Conservation (phyloP, 2,113 vertebrate species). For the Misgurnus anguillicaudatus region DNA sequence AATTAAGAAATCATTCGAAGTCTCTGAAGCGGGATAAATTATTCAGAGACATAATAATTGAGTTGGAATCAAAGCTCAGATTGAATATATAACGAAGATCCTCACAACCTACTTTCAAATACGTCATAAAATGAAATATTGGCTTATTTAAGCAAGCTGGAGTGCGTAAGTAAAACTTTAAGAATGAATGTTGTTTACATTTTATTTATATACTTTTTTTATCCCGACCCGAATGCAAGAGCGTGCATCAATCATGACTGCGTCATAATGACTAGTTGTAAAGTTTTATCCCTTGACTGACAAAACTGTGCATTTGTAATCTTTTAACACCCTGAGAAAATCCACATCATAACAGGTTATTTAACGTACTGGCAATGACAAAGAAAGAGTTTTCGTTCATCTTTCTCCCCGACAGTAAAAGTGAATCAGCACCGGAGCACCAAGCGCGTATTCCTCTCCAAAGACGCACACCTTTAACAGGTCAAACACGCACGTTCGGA, state of each 20-base stretch:
- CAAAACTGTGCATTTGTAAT: neutral
- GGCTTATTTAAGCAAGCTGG: neutral
- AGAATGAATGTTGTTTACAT: neutral
- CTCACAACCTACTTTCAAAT: neutral
- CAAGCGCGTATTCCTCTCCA: neutral
- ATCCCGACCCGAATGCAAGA: no score
- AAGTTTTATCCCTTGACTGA: neutral
- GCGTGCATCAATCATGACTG: neutral
- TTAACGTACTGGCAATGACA: neutral
- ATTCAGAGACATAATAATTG: conserved; percentile 32
- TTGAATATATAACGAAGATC: neutral
- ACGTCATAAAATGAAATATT: neutral
- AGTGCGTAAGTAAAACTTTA: neutral
- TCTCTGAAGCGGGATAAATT: conserved; percentile 4
- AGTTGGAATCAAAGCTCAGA: conserved; percentile 23
- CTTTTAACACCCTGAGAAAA: neutral
- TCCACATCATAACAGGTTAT: neutral
- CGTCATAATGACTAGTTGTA: neutral
- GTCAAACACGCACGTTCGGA: neutral
- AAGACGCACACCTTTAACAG: neutral
- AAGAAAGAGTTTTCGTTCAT: no score
- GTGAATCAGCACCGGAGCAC: no score
- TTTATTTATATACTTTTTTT: no score
- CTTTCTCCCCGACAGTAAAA: no score
- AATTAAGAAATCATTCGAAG: conserved; percentile 32